Percentiles rank a stretch among this genome's conserved stretches.
phyloP scores from a whole-genome alignment of 2,888 invertebrate species.

The Protophormia terraenovae region DNA sequence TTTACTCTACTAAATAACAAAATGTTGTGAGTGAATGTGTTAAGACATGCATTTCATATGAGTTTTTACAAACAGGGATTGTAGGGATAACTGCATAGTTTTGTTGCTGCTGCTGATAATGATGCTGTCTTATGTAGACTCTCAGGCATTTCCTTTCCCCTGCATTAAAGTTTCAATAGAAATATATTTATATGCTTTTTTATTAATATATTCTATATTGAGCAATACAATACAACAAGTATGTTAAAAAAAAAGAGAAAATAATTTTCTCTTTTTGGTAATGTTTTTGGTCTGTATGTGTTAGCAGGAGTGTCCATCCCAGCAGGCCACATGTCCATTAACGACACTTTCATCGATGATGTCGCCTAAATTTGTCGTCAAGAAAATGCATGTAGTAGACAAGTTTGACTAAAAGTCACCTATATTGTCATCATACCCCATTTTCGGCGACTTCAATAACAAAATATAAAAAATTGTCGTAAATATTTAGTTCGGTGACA shows the following conservation, averaged over 20 bases:
- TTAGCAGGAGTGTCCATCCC: not conserved
- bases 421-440: too few species aligned
- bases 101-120: not conserved
- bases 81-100: not conserved
- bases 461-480: too few species aligned
- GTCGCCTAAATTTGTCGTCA: too few species aligned
- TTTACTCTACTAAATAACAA: slow-evolving; percentile 6
- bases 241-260: too few species aligned
- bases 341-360: too few species aligned
- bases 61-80: too few species aligned
- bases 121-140: not conserved
- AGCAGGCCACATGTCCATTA: too few species aligned
- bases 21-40: not conserved
- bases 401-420: too few species aligned
- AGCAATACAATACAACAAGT: not conserved
- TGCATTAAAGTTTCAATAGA: not conserved
- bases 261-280: not conserved
- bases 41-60: not conserved
- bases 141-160: too few species aligned
- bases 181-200: not conserved
- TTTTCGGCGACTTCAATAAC: too few species aligned
- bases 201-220: not conserved
- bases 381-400: too few species aligned
- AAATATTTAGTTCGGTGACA: too few species aligned
- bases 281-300: not conserved